Evolutionary conservation across 1,140 invertebrate genomes (phyloP), one percentile per base, ranked within the genome.

Genomic region (Uloborus diversus): DNA sequence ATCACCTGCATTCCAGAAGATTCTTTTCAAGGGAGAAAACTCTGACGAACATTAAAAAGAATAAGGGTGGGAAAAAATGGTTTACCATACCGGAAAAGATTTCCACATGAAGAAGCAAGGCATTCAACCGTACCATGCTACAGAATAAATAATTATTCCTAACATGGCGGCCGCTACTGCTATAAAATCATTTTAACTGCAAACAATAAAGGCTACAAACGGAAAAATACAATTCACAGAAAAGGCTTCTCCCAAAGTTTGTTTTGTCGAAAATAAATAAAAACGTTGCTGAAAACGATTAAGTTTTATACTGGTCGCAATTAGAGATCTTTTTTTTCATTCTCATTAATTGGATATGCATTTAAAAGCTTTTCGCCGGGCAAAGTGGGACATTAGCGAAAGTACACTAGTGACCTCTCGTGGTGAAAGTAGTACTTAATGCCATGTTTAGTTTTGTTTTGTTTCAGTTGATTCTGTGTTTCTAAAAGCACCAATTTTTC

Each of bases 311-410:
- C 66, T 25, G 20, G 27, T 35, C 25, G 66, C 66, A 69, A 69
- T 69, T 69, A 69, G 66, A 25, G 28, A 27, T n/a, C n/a, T n/a
- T 30, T 53, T 28, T 69, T 56, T 69, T 66, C 20, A 13, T 27
- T 47, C 30, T 53, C 66, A 56, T 69, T 69, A 69, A 69, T 69
- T 69, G 49, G 66, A 69, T 56, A 69, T 69, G 66, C 66, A 69
- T 69, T 69, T 69, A 69, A 69, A 69, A 69, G 66, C 66, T 69
- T 69, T 69, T 69, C 47, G 28, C 56, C 25, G 14, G 27, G 56
- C 27, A 28, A 56, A 56, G 20, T 17, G 14, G 28, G n/a, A 37
- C 66, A 69, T 69, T 56, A 69, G 49, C 33, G 1, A 51, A 32
- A 56, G 51, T 47, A 56, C 49, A 23, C 28, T 69, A 69, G 66